These are phyloP conservation scores for Drosophila sordidapex DNA, from an alignment of 2,888 invertebrate species.

Conservation along the genomic window DNA sequence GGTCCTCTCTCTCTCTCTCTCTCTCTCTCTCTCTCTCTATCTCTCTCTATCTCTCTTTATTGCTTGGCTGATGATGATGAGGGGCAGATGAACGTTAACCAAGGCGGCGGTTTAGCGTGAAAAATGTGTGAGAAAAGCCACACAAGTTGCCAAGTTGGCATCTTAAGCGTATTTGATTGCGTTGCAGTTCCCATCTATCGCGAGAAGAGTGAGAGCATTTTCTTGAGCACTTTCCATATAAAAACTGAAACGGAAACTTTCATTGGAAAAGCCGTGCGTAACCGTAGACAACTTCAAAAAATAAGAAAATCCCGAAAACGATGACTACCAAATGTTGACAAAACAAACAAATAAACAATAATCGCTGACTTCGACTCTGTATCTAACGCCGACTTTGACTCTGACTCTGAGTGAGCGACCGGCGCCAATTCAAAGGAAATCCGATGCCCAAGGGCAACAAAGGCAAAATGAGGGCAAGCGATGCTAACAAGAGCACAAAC, in stretches of 20 bases:
- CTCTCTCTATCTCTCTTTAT: neutral
- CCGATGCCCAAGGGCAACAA: constrained; percentile 40
- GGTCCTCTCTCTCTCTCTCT: neutral
- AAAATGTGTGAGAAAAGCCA: constrained; percentile 78
- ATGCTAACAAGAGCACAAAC: constrained; percentile 55
- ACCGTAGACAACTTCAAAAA: constrained; percentile 65
- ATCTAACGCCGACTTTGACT: neutral
- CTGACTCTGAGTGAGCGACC: constrained; percentile 14
- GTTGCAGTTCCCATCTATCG: constrained; percentile 71
- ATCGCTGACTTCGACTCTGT: constrained; percentile 23
- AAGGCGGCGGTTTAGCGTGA: constrained; percentile 60
- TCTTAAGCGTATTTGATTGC: constrained; percentile 66
- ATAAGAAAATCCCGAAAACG: constrained; percentile 1
- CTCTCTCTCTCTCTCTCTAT: neutral
- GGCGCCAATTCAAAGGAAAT: constrained; percentile 75
- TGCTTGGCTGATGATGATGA: neutral
- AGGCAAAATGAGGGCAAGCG: constrained; percentile 33
- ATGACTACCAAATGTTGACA: constrained; percentile 72
- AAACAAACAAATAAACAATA: constrained; percentile 75
- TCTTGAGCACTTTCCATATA: constrained; percentile 41
- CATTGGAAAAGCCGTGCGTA: constrained; percentile 63
- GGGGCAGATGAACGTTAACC: neutral
- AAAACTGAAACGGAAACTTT: constrained; percentile 63
- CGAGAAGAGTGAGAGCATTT: neutral
- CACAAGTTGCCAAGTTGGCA: constrained; percentile 63